Evolutionary conservation across 1,140 invertebrate species (phyloP).

Genomic region (Agraylea sexmaculata): DNA sequence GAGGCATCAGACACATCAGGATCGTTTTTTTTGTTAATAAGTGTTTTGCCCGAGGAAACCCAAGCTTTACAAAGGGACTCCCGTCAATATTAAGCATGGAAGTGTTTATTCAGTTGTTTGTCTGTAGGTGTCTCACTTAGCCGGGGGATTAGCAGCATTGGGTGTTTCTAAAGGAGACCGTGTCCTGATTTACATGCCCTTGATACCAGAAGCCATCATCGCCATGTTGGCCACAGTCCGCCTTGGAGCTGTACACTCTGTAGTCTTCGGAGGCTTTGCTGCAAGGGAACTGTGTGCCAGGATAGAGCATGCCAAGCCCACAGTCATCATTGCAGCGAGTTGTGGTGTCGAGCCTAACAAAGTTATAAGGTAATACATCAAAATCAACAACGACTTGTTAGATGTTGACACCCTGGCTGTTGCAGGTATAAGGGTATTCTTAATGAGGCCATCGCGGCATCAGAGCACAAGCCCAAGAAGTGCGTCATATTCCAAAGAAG

Average conservation of each 20-base stretch:
- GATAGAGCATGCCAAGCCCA: constrained; percentile 79
- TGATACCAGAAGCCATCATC: constrained; percentile 77
- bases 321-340: constrained; percentile 79
- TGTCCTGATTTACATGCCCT: constrained; percentile 84
- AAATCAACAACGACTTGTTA: background rate
- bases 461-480: constrained; percentile 52
- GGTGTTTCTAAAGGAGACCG: constrained; percentile 67
- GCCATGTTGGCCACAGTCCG: constrained; percentile 74
- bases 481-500: constrained; percentile 74
- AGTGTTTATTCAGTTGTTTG: constrained; percentile 10
- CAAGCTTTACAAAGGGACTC: too few relatives aligned
- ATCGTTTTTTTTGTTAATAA: too few relatives aligned
- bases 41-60: too few relatives aligned
- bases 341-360: constrained; percentile 81
- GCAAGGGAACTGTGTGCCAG: constrained; percentile 71
- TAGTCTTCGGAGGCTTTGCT: constrained; percentile 86
- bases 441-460: constrained; percentile 68
- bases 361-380: constrained; percentile 52
- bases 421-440: constrained; percentile 77
- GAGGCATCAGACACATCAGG: constrained; percentile 70
- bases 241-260: constrained; percentile 75
- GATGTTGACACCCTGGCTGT: background rate
- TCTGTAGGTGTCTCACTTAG: constrained; percentile 57
- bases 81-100: too few relatives aligned
- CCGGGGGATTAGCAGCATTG: constrained; percentile 58